Conservation (phyloP, 2,888 invertebrate species). For the Dendrolimus houi region DNA sequence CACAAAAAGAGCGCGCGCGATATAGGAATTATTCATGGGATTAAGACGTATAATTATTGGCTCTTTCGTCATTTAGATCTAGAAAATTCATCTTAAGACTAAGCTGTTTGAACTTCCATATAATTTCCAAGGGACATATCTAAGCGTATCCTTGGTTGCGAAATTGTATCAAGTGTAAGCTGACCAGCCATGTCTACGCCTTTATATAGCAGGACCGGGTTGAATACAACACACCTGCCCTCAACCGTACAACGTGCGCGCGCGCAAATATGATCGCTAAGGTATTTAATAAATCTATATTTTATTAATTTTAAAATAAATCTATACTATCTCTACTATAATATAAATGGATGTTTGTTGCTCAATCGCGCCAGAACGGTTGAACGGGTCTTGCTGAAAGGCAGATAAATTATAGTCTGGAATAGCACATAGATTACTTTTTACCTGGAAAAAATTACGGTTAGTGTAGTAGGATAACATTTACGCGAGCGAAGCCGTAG, state of each 20-base stretch:
- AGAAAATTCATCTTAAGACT: background rate
- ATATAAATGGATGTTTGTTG: too few species aligned
- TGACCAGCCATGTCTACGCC: slow-evolving; percentile 15
- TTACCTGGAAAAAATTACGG: too few species aligned
- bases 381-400: too few species aligned
- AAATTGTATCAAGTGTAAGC: slow-evolving; percentile 54
- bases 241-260: slow-evolving; percentile 30
- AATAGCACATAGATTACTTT: too few species aligned
- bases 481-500: too few species aligned
- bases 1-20: too few species aligned
- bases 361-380: too few species aligned
- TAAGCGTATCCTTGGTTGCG: slow-evolving; percentile 48
- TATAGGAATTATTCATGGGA: background rate
- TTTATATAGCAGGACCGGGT: slow-evolving; percentile 39
- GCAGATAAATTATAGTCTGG: too few species aligned
- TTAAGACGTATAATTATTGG: background rate
- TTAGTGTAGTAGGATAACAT: too few species aligned
- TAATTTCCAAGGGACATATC: background rate
- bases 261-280: slow-evolving; percentile 63
- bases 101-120: background rate
- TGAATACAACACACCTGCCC: slow-evolving; percentile 43
- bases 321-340: too few species aligned
- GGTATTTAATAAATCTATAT: slow-evolving; percentile 29
- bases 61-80: background rate
- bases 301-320: background rate